Conservation (phyloP, 2,113 vertebrate species). For the Hydropotes inermis region DNA sequence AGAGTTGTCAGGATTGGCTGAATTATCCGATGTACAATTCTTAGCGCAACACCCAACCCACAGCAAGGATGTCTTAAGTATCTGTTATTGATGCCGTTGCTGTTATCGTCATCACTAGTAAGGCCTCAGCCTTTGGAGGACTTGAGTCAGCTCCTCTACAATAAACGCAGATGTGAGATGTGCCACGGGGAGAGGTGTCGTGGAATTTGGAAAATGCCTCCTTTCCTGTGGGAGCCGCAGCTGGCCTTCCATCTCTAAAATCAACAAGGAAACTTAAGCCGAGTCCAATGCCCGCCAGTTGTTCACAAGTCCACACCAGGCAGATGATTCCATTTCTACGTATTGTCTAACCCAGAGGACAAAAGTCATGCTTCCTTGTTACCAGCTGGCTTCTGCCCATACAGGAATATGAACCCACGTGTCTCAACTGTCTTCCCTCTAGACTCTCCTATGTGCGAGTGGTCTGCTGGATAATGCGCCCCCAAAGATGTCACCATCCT, state of each 20-base stretch:
- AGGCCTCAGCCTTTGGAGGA: not conserved
- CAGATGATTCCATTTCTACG: not conserved
- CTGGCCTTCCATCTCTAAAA: not conserved
- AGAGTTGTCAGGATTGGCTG: not conserved
- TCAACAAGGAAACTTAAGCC: not conserved
- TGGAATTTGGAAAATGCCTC: not conserved
- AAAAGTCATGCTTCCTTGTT: not conserved
- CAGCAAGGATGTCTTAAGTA: not conserved
- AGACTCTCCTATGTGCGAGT: not conserved
- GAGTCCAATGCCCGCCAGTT: not conserved
- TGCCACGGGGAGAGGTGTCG: accelerated
- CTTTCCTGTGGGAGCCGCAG: not conserved
- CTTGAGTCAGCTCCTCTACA: not conserved
- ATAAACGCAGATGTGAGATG: not conserved
- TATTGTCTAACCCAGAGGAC: not conserved
- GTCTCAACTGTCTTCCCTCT: not conserved
- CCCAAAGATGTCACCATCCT: not conserved
- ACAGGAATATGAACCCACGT: not conserved
- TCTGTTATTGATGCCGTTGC: not conserved
- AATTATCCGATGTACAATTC: not conserved
- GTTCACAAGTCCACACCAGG: not conserved
- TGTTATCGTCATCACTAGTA: too few relatives aligned
- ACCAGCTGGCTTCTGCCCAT: not conserved
- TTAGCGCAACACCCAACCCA: not conserved
- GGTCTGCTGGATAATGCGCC: not conserved